These are phyloP conservation scores for Emydoidea blandingii DNA, from an alignment of 2,797 vertebrate species.

Conservation along the genomic window DNA sequence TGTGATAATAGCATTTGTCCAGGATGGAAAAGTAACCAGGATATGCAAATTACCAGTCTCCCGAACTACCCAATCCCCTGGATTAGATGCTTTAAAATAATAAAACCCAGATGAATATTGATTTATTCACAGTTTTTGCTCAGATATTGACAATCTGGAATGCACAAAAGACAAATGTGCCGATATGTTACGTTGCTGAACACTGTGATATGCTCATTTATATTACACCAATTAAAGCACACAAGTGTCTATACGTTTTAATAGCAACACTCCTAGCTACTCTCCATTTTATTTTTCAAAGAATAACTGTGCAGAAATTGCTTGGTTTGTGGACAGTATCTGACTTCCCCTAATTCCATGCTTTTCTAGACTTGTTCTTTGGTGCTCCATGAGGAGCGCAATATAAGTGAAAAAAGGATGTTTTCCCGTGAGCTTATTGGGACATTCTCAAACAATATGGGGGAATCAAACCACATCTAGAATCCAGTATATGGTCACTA, in stretches of 20 bases:
- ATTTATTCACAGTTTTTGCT: background rate
- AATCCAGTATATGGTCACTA: background rate
- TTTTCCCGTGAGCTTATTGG: background rate
- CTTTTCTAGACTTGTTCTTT: background rate
- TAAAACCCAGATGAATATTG: background rate
- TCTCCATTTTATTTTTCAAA: background rate
- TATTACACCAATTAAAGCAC: background rate
- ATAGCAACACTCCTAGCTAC: background rate
- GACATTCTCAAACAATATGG: background rate
- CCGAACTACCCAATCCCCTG: background rate
- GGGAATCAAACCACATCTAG: background rate
- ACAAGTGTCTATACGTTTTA: accelerated
- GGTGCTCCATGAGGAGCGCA: background rate
- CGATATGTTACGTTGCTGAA: background rate
- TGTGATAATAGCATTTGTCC: background rate
- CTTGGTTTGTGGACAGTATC: background rate
- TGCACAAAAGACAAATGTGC: background rate
- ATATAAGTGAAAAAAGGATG: background rate
- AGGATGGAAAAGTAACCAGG: background rate
- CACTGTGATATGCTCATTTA: background rate
- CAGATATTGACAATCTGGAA: background rate
- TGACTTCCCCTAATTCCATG: background rate
- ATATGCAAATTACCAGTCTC: background rate
- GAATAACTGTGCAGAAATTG: background rate
- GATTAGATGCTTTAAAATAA: background rate